phyloP scores from a whole-genome alignment of 1,140 invertebrate genomes.

The Trichoplusia ni region DNA sequence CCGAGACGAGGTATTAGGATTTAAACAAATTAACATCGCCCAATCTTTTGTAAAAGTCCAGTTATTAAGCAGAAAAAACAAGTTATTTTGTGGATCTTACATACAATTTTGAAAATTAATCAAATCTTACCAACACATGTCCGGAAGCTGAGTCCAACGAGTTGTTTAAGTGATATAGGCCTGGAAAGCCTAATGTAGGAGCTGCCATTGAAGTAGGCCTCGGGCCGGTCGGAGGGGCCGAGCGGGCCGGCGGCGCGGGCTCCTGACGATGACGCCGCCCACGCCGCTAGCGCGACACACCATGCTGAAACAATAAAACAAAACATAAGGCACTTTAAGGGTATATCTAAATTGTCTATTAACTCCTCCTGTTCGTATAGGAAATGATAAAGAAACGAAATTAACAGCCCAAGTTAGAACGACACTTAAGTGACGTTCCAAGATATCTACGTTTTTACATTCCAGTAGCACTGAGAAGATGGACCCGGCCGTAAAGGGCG shows the following conservation, averaged over 20 bases:
- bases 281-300: constrained; percentile 34
- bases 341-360: no score
- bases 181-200: constrained; percentile 86
- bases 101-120: neutral
- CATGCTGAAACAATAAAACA: constrained; percentile 53
- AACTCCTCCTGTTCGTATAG: no score
- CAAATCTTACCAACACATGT: constrained; percentile 85
- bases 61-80: neutral
- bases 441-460: no score
- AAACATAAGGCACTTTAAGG: no score
- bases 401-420: no score
- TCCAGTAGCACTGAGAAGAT: no score
- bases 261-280: constrained; percentile 32
- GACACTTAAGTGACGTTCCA: no score
- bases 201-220: constrained; percentile 91
- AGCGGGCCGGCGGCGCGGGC: constrained; percentile 81
- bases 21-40: no score
- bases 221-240: constrained; percentile 83
- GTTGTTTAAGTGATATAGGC: constrained; percentile 87
- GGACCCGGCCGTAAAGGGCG: no score
- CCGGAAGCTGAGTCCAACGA: constrained; percentile 90
- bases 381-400: no score
- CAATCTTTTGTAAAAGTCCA: no score
- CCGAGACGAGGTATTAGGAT: neutral
- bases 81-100: neutral